Base-by-base conservation (phyloP, 1,140 invertebrate genomes). In the Drosophila takahashii region DNA sequence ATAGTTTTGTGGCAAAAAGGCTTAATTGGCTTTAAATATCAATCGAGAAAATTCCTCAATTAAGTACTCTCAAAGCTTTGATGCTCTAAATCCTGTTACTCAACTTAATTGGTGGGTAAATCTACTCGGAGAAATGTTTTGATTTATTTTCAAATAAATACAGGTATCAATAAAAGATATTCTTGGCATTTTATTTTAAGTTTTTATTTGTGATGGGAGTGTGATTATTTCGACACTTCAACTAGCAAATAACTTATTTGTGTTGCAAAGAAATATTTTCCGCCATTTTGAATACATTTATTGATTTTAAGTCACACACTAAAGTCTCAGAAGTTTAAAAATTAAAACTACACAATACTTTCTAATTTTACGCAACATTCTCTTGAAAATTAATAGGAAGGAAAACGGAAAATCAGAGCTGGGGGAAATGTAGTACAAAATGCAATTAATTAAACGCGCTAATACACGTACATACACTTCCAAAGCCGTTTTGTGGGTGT, bases 391-490 rank as follows among this genome's bases (percentile, higher is more conserved):
- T 26, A 26, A 26, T 51, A 9, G 54, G 7, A 32, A 54, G 18
- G 59, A 64, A 48, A 75, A 47, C 48, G 22, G 9, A 65, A 67
- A 72, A 50, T 42, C 41, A 47, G 7, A 54, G 48, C 67, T 42
- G 44, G 50, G 50, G 27, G 47, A 77, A 79, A 79, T 81, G 61
- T 56, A 61, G 62, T 60, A 69, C 52, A 54, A 89, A 84, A 89
- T 89, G 71, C 79, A 89, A 89, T 89, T 89, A 89, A 89, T 90
- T 89, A 84, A 89, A 89, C 67, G 59, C 59, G 36, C 61, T 79
- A 69, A 77, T 44, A 67, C 45, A 22, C 26, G 26, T n/a, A 32
- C 50, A 51, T n/a, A 32, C 50, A 51, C 16, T 50, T 45, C 29
- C 7, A 41, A 39, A 54, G 48, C 48, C 34, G 26, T 57, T 32